Base-by-base conservation (phyloP, 2,888 invertebrate genomes). In the Scaptomyza polygonia region DNA sequence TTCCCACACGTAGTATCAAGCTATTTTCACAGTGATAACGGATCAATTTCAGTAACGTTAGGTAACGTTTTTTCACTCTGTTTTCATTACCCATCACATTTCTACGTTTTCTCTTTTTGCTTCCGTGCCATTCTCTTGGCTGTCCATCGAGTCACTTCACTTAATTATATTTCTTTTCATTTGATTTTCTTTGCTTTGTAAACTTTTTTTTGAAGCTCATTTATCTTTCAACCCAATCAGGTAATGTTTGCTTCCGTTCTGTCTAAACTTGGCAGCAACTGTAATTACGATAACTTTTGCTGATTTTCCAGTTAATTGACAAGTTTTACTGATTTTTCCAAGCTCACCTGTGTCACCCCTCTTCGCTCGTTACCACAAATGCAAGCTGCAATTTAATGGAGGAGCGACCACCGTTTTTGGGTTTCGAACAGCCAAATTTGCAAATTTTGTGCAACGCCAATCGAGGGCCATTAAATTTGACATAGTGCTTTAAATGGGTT, bases 401-500 rank as follows among this genome's bases (percentile, higher is more conserved):
- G 81, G 68, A 66, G 54, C 85, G 56, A 65, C 63, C 76, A 49
- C 62, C 64, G 44, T 47, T 71, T 86, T 83, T 79, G 77, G 86
- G 53, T 74, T 51, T 51, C 36, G 58, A 58, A 70, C 67, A 61
- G 32, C 80, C 72, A 81, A 86, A 84, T 75, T 84, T 71, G 78
- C 77, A 68, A 80, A 83, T 79, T 86, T 14, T 67, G 36, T 67
- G 62, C 83, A 73, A 63, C 73, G 73, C 63, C 80, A 69, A 80
- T 77, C 78, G 75, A 63, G 53, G 63, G 61, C 74, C 87, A 80
- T 80, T 86, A 56, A 83, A 77, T 71, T 75, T 77, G 73, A 77
- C 63, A 64, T 67, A 74, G 54, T 72, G 72, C 62, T 67, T 73
- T 58, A 72, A 72, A 65, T 75, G 66, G 25, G 44, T 30, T 62